Percentiles rank a stretch among this genome's conserved stretches.
phyloP scores from a whole-genome alignment of 2,113 vertebrate species.

The Prunella himalayana region DNA sequence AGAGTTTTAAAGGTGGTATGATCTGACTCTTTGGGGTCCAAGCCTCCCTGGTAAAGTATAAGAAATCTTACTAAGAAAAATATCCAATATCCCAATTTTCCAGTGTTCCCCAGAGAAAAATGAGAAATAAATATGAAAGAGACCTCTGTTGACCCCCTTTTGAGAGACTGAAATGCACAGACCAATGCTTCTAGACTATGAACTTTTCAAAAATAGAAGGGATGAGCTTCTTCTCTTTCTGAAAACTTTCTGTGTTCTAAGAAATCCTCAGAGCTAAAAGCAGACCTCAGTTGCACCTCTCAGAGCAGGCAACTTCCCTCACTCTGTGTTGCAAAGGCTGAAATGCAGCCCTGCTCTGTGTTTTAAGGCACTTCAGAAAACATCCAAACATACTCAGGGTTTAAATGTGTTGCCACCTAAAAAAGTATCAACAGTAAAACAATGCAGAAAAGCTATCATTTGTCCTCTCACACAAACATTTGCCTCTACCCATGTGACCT shows the following conservation, averaged over 20 bases:
- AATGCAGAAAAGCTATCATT: background rate
- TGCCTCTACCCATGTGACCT: background rate
- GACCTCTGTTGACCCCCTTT: background rate
- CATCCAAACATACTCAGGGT: background rate
- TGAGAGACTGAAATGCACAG: background rate
- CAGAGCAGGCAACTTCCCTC: background rate
- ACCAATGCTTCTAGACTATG: fast-evolving
- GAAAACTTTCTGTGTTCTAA: background rate
- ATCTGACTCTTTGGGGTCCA: background rate
- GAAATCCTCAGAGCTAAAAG: background rate
- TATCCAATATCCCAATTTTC: background rate
- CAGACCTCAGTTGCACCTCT: background rate
- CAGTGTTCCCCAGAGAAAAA: background rate
- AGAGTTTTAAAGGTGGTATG: background rate
- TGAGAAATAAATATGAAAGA: background rate
- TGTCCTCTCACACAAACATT: background rate
- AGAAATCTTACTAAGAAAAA: background rate
- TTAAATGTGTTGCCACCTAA: background rate
- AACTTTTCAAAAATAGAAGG: background rate
- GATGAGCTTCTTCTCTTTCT: background rate
- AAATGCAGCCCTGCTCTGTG: background rate
- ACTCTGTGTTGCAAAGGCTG: background rate
- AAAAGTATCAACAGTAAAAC: background rate
- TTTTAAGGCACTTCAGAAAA: background rate
- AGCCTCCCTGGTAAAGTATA: background rate